phyloP scores from a whole-genome alignment of 2,797 vertebrate genomes.

The Enteromius treurensis region DNA sequence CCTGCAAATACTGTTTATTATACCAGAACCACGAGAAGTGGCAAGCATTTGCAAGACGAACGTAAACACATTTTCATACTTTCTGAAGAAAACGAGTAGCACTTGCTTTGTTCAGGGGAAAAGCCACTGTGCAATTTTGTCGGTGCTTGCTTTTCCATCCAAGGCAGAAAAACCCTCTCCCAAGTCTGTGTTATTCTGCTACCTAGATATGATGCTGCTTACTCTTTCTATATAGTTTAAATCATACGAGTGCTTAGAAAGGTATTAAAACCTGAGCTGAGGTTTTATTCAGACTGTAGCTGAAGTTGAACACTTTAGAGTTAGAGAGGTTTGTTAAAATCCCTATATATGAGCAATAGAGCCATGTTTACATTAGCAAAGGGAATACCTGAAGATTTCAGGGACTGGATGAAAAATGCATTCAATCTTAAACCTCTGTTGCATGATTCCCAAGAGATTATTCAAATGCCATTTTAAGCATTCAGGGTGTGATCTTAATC shows the following conservation, averaged over 20 bases:
- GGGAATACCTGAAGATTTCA: not conserved
- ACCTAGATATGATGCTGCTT: not conserved
- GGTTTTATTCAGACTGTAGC: not conserved
- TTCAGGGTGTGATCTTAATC: not conserved
- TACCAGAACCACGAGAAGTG: conserved; percentile 49
- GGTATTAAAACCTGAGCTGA: not conserved
- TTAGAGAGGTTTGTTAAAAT: not conserved
- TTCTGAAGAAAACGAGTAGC: not conserved
- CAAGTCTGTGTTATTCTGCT: not conserved
- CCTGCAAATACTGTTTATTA: conserved; percentile 57
- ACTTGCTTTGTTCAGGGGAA: conserved; percentile 16
- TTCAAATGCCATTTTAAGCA: not conserved
- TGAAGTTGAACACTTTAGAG: not conserved
- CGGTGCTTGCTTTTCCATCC: not conserved
- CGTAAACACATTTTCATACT: not conserved
- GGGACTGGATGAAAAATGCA: not conserved
- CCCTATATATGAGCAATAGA: not conserved
- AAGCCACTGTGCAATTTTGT: not conserved
- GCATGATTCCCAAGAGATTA: not conserved
- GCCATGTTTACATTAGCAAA: conserved; percentile 22
- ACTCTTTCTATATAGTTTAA: not conserved
- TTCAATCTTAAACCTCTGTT: not conserved
- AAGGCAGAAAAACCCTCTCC: not conserved
- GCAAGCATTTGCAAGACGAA: not conserved
- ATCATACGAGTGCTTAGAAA: not conserved